phyloP scores from a whole-genome alignment of 1,140 invertebrate species.

The Sarcophaga peregrina region DNA sequence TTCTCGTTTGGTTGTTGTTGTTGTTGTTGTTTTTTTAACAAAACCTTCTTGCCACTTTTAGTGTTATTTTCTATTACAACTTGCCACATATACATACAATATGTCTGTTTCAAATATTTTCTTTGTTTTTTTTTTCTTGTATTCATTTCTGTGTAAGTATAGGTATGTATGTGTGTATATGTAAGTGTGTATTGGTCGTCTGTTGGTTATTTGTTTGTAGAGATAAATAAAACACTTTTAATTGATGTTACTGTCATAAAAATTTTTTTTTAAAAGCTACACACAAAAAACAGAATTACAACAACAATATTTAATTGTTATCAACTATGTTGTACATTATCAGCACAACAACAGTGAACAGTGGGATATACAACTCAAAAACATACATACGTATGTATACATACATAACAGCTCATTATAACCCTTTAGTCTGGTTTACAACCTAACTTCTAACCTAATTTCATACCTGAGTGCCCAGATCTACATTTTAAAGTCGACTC shows the following conservation, averaged over 20 bases:
- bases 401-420: neutral
- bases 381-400: neutral
- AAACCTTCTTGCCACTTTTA: too few relatives aligned
- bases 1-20: neutral
- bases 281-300: neutral
- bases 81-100: too few relatives aligned
- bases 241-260: constrained; percentile 26
- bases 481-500: too few relatives aligned
- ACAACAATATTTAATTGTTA: constrained; percentile 24
- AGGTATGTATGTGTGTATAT: neutral
- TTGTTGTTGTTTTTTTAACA: neutral
- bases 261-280: constrained; percentile 6
- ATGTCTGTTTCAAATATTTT: too few relatives aligned
- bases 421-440: too few relatives aligned
- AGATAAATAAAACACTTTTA: constrained; percentile 27
- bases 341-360: neutral
- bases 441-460: too few relatives aligned
- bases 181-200: neutral
- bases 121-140: neutral
- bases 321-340: constrained; percentile 27
- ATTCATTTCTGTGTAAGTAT: neutral
- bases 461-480: too few relatives aligned
- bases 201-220: constrained; percentile 3
- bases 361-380: too few relatives aligned
- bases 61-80: too few relatives aligned